phyloP scores from a whole-genome alignment of 2,113 vertebrate genomes.

The Bos indicus region DNA sequence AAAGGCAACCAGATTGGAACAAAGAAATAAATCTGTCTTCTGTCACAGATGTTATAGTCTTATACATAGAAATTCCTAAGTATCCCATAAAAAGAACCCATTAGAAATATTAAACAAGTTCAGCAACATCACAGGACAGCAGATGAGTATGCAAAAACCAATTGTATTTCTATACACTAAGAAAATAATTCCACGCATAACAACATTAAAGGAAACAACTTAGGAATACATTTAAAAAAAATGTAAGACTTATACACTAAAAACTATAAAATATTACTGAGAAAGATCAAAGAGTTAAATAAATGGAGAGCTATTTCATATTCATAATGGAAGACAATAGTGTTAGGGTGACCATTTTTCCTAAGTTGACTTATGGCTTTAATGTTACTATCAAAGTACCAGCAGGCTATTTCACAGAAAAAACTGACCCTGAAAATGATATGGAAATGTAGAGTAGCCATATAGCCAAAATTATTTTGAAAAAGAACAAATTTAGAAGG shows the following conservation, averaged over 20 bases:
- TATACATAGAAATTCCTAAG: neutral
- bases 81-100: neutral
- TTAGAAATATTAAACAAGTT: neutral
- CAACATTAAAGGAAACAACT: neutral
- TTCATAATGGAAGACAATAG: neutral
- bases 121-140: neutral
- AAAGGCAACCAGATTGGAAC: neutral
- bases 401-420: neutral
- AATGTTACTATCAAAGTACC: neutral
- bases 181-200: neutral
- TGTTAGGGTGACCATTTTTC: neutral
- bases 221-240: neutral
- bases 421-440: neutral
- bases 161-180: neutral
- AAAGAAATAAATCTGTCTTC: neutral
- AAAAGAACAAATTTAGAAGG: neutral
- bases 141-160: neutral
- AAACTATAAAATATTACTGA: neutral
- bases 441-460: neutral
- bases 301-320: neutral
- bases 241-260: neutral
- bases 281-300: neutral
- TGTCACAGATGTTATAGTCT: neutral
- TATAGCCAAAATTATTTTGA: neutral
- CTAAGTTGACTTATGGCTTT: neutral